phyloP scores from a whole-genome alignment of 1,140 invertebrate species.

The Andrena cerasifolii region DNA sequence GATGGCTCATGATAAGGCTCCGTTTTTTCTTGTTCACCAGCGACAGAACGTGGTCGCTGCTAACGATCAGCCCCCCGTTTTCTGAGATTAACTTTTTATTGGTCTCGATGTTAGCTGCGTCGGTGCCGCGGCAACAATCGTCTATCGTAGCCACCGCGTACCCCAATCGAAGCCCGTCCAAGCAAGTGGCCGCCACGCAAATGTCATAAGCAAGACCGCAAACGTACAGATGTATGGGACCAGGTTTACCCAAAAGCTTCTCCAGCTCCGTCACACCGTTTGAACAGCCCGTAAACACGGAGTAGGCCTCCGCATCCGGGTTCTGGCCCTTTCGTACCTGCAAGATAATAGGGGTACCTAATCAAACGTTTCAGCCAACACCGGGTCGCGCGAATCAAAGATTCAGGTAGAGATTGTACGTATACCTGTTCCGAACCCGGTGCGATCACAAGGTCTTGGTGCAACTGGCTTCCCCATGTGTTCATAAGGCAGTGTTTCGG shows the following conservation, averaged over 20 bases:
- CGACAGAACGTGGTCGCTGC: conserved; percentile 83
- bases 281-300: conserved; percentile 89
- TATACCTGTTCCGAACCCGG: conserved; percentile 70
- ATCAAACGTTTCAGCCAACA: too few relatives aligned
- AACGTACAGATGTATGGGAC: conserved; percentile 89
- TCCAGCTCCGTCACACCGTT: too few relatives aligned
- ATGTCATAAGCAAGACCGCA: conserved; percentile 92
- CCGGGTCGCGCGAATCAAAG: background rate
- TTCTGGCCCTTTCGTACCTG: conserved; percentile 88
- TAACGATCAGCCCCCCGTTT: conserved; percentile 83
- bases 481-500: conserved; percentile 90
- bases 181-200: conserved; percentile 89
- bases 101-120: conserved; percentile 81
- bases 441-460: conserved; percentile 86
- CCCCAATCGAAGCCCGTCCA: conserved; percentile 85
- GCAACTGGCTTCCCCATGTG: conserved; percentile 89
- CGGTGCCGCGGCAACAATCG: conserved; percentile 87
- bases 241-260: conserved; percentile 83
- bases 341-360: conserved; percentile 76
- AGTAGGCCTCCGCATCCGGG: conserved; percentile 90
- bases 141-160: conserved; percentile 88
- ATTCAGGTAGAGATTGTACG: background rate
- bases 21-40: conserved; percentile 84
- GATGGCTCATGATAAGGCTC: conserved; percentile 82
- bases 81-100: conserved; percentile 82